phyloP scores from a whole-genome alignment of 2,888 invertebrate species.

The Drosophila testacea region DNA sequence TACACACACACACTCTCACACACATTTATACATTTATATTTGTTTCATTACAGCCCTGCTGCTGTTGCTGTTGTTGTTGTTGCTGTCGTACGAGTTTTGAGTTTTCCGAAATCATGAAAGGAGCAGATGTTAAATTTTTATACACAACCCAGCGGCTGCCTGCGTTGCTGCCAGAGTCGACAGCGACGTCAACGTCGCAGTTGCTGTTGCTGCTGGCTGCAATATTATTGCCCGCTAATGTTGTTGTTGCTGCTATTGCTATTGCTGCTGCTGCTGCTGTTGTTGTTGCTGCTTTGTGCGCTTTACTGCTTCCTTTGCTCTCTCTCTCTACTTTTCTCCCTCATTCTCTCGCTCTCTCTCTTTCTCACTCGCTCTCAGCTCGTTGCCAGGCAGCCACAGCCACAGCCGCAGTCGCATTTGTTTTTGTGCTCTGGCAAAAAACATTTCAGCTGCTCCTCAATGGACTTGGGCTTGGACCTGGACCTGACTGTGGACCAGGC shows the following conservation, averaged over 20 bases:
- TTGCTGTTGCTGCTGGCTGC: conserved; percentile 42
- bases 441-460: conserved; percentile 71
- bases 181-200: conserved; percentile 19
- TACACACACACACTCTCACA: conserved; percentile 20
- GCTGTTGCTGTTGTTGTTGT: conserved; percentile 49
- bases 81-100: conserved; percentile 79
- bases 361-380: conserved; percentile 15
- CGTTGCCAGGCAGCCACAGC: conserved; percentile 56
- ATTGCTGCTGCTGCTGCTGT: conserved; percentile 48
- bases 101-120: conserved; percentile 85
- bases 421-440: conserved; percentile 57
- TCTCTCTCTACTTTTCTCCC: conserved; percentile 19
- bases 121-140: conserved; percentile 84
- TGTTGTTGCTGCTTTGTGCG: conserved; percentile 37
- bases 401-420: conserved; percentile 30
- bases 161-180: conserved; percentile 35
- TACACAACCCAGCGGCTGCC: conserved; percentile 65
- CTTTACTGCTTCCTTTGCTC: conserved; percentile 62
- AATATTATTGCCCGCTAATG: conserved; percentile 63
- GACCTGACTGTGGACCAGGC: conserved; percentile 11
- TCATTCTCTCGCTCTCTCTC: conserved; percentile 14
- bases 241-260: conserved; percentile 35
- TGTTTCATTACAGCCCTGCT: conserved; percentile 74
- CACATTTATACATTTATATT: conserved; percentile 57
- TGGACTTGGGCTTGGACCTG: conserved; percentile 26